phyloP scores from a whole-genome alignment of 2,797 vertebrate genomes.

The Momotus momota region DNA sequence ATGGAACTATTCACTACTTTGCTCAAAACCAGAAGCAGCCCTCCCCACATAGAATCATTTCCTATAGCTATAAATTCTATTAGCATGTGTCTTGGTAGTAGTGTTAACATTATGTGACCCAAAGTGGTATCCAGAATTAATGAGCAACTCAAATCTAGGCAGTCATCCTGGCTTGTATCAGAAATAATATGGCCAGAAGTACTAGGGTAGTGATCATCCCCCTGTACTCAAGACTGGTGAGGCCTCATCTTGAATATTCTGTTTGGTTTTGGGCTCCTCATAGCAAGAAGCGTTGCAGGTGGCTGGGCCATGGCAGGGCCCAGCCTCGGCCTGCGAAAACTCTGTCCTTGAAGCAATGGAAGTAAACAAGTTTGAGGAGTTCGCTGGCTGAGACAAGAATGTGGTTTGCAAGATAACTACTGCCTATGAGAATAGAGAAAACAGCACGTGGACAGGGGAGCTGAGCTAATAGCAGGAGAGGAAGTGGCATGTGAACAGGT shows the following conservation, averaged over 20 bases:
- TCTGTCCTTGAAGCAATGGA: too few relatives aligned
- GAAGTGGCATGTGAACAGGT: too few relatives aligned
- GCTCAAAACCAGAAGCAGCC: background rate
- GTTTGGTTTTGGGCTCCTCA: background rate
- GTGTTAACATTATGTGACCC: background rate
- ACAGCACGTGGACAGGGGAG: too few relatives aligned
- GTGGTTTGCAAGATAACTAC: too few relatives aligned
- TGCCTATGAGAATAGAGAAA: too few relatives aligned
- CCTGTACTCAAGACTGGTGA: background rate
- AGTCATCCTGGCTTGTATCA: background rate
- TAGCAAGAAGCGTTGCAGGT: too few relatives aligned
- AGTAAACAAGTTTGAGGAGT: too few relatives aligned
- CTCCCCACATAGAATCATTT: background rate
- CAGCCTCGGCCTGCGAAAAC: too few relatives aligned
- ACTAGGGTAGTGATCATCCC: background rate
- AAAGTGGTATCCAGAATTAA: slow-evolving; percentile 40
- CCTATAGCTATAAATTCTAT: background rate
- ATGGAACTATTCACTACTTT: background rate
- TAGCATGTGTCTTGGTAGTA: slow-evolving; percentile 1
- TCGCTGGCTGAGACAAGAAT: too few relatives aligned
- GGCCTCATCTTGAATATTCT: background rate
- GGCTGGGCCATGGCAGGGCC: too few relatives aligned
- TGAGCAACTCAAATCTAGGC: background rate
- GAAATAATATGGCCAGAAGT: background rate
- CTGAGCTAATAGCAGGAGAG: too few relatives aligned